Base-by-base conservation (phyloP, 1,140 invertebrate species). In the Bombus picipes region DNA sequence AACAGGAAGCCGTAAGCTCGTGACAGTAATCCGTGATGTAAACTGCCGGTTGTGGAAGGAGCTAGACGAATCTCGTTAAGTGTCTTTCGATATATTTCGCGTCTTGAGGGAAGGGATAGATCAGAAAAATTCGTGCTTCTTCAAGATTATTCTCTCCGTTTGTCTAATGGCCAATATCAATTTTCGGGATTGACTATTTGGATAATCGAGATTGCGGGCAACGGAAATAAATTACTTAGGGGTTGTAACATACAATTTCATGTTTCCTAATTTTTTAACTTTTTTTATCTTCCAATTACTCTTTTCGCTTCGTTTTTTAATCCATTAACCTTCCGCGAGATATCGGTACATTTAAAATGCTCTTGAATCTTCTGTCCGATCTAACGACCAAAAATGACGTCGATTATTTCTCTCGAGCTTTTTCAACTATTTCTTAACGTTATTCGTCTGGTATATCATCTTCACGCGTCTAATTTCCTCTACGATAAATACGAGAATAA, bases 1-100 rank as follows among this genome's bases (percentile, higher is more conserved):
- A 80, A 66, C 59, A 62, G 72, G 89, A 91, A 91, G 89, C 90
- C 90, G 66, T 90, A 88, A 91, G 65, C 25, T 41, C 79, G 81
- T 74, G 89, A 82, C 87, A 71, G 78, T 88, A 88, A 88, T 77
- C 85, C 70, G 39, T 75, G 83, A 88, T 77, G 83, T 82, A 83
- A 91, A 81, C 43, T 71, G 68, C 43, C 65, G 83, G 74, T 82
- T 65, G 68, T 62, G 66, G 71, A 70, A 82, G 53, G 28, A 72
- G 77, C 22, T 39, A 79, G n/a, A 34, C 66, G 83, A 80, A 85
- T 85, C 83, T 41, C 41, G 77, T 85, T 85, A 85, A 85, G 65
- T 68, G 76, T 68, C 25, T 72, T 72, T 28, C 32, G 28, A 80
- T 57, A 85, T 78, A 78, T 85, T 62, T 73, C n/a, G 68, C 43